Conservation (phyloP, 1,140 invertebrate genomes). For the Aradophagus sp. region DNA sequence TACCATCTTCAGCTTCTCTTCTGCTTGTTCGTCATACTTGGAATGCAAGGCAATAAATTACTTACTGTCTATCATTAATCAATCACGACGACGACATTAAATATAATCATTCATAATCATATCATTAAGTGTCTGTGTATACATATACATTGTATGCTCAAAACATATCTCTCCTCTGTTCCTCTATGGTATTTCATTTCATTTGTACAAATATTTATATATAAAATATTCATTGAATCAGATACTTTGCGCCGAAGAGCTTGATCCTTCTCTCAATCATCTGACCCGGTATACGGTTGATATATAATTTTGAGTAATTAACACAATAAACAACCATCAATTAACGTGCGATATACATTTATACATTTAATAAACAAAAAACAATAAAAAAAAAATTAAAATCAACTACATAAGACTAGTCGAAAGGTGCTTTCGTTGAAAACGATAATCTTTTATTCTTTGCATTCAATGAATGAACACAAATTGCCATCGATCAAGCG, state of each 20-base stretch:
- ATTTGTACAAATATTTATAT: slow-evolving; percentile 72
- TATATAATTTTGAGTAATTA: too few relatives aligned
- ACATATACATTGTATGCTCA: slow-evolving; percentile 51
- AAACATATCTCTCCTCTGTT: slow-evolving; percentile 56
- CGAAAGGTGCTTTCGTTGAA: too few relatives aligned
- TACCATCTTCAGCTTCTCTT: too few relatives aligned
- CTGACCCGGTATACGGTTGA: too few relatives aligned
- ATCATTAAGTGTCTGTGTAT: slow-evolving; percentile 39
- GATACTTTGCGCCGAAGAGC: slow-evolving; percentile 49
- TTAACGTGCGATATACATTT: too few relatives aligned
- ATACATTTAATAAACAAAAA: too few relatives aligned
- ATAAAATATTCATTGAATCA: slow-evolving; percentile 68
- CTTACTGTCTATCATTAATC: slow-evolving; percentile 62
- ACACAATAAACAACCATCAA: too few relatives aligned
- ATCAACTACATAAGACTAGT: too few relatives aligned
- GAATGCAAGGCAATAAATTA: slow-evolving; percentile 73
- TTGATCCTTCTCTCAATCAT: too few relatives aligned
- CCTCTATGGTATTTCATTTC: slow-evolving; percentile 56
- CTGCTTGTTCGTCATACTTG: slow-evolving; percentile 51
- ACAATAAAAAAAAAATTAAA: too few relatives aligned
- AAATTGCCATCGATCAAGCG: slow-evolving; percentile 45
- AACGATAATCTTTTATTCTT: too few relatives aligned
- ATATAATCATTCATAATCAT: slow-evolving; percentile 52
- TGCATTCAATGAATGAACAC: too few relatives aligned
- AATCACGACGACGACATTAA: slow-evolving; percentile 66